These are phyloP conservation scores for Phylloscopus trochiloides DNA, from an alignment of 2,113 vertebrate species.

Conservation along the genomic window DNA sequence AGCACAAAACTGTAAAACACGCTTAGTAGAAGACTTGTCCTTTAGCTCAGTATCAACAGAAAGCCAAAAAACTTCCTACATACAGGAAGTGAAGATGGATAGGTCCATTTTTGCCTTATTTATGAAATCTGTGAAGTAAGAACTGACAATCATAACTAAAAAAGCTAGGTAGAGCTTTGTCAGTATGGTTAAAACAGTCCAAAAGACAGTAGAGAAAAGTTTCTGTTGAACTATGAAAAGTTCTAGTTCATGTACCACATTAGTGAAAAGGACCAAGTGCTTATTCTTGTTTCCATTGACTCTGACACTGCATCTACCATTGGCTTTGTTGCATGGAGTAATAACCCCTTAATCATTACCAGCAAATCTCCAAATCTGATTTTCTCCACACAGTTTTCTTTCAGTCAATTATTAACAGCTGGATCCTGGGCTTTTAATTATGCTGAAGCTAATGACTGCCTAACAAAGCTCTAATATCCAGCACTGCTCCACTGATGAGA, in stretches of 20 bases:
- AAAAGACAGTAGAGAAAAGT: neutral
- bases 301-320: neutral
- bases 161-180: neutral
- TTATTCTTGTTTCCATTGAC: neutral
- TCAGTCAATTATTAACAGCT: conserved; percentile 5
- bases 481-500: neutral
- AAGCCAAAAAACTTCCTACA: neutral
- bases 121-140: neutral
- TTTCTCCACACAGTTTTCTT: neutral
- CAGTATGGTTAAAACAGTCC: neutral
- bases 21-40: neutral
- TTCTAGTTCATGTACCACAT: neutral
- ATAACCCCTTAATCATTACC: neutral
- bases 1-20: neutral
- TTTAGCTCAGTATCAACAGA: neutral
- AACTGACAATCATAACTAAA: neutral
- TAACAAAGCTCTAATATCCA: neutral
- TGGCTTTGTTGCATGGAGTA: neutral
- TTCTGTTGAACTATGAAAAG: neutral
- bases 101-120: neutral
- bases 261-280: neutral
- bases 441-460: neutral
- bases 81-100: neutral
- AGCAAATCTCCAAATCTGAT: neutral
- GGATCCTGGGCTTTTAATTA: neutral